phyloP scores from a whole-genome alignment of 2,797 vertebrate species.

The Xenentodon cancila region DNA sequence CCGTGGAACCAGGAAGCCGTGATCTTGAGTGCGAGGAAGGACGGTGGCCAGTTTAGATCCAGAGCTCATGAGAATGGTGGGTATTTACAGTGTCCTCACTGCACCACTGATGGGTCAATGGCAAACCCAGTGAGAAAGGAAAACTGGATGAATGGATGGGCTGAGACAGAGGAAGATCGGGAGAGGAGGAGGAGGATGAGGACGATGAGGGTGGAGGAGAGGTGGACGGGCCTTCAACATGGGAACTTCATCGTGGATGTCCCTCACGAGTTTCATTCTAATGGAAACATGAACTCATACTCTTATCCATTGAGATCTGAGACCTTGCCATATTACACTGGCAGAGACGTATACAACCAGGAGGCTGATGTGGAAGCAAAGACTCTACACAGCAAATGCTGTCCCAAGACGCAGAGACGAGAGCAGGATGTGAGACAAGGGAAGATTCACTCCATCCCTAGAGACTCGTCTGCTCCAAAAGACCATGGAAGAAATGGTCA shows the following conservation, averaged over 20 bases:
- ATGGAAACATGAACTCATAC: conserved; percentile 29
- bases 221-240: conserved; percentile 29
- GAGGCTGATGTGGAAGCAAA: conserved; percentile 36
- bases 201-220: conserved; percentile 44
- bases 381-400: conserved; percentile 58
- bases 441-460: conserved; percentile 13
- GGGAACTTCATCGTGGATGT: conserved; percentile 16
- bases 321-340: neutral
- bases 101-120: conserved; percentile 50
- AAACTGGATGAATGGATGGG: conserved; percentile 36
- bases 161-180: conserved; percentile 36
- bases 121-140: conserved; percentile 46
- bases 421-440: conserved; percentile 37
- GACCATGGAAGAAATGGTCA: conserved; percentile 56
- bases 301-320: conserved; percentile 34
- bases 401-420: conserved; percentile 59
- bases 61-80: conserved; percentile 36
- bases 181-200: conserved; percentile 62
- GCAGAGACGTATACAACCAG: conserved; percentile 13
- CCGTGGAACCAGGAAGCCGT: conserved; percentile 48
- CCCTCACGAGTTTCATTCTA: conserved; percentile 19
- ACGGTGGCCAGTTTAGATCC: conserved; percentile 32
- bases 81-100: conserved; percentile 65
- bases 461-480: conserved; percentile 32
- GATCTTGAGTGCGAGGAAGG: conserved; percentile 14